Base-by-base conservation (phyloP, 2,113 vertebrate genomes). In the Phylloscopus whistleri region DNA sequence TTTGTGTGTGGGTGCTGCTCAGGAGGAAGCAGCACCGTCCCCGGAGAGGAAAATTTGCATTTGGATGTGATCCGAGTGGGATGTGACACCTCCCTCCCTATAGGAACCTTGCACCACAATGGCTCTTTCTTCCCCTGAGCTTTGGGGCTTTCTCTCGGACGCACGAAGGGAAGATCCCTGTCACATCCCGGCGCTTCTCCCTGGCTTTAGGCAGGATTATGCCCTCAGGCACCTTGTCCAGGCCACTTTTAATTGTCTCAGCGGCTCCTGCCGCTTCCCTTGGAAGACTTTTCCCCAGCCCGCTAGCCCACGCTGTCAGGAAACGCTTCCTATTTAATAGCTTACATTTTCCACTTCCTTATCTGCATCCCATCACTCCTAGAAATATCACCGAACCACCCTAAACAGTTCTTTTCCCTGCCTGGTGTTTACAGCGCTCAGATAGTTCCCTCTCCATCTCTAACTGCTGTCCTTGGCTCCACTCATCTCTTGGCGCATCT, bases 241-340 rank as follows among this genome's bases (percentile, higher is more conserved):
- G 35, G 55, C 64, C 49, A 7, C 69, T 90, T 82, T 33, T 64
- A 72, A 96, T 94, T 93, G 94, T 93, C 90, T 46, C 41, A 87
- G 86, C 0, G 64, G 94, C 97, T 97, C 97, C 97, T 96, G 96
- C 94, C 89, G n/a, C 95, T 96, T 96, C 95, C 94, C 92, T 72
- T 87, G 3, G 84, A 49, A 51, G 81, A 35, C 69, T 94, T 87
- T 89, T 91, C 49, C 93, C 44, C 84, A 69, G 86, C 89, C 91
- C 74, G 84, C 94, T 72, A 94, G 81, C 41, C 95, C 80, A 60
- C 66, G 62, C 79, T n/a, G 73, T 43, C 96, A 96, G 95, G 94
- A 97, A 96, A 66, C 18, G 92, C 84, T 96, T 96, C 95, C 95
- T 95, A 89, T 96, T 95, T 70, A 68, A 93, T 89, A 73, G 76